Evolutionary conservation across 2,888 invertebrate species (phyloP), one percentile per base, ranked within the genome.

Genomic region (Hemistola chrysoprasaria): DNA sequence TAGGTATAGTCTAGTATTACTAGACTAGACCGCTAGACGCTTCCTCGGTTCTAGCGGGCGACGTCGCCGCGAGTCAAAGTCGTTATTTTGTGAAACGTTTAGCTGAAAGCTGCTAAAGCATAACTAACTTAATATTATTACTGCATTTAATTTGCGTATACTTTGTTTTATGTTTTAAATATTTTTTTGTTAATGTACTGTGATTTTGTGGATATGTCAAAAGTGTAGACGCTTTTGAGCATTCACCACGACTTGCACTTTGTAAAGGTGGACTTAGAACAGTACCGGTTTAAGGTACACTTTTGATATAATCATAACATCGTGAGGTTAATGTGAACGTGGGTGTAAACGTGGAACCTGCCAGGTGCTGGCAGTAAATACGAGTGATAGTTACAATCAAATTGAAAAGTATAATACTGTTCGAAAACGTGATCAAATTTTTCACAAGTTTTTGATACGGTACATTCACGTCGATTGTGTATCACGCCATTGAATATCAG

Each of bases 351-450:
- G 78, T 81, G 82, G 78, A 65, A 74, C 60, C 77, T 86, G 87
- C 87, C 81, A 87, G 87, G 56, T 74, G 76, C 87, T 87, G 78
- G 87, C 87, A 85, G 79, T 81, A 84, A 77, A 87, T 86, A 78
- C 72, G 81, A 75, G 87, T 88, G 87, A 86, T 87, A 86, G 74
- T 70, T 75, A 83, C 84, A 87, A 87, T 86, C 75, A 79, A 86
- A 86, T 87, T 85, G 85, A 78, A 64, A 72, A 74, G 70, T 78
- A 73, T 30, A 75, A 71, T 66, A 62, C 71, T 69, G 70, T 69
- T 75, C 63, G 69, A 70, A 71, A 65, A 63, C 25, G 21, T 34
- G 30, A 33, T 22, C 27, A 78, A 79, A 73, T 78, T 77, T 84
- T 84, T 75, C 82, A 84, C 78, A 71, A 76, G 71, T 76, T 79